Base-by-base conservation (phyloP, 2,888 invertebrate species). In the Leptogaster cylindrica region DNA sequence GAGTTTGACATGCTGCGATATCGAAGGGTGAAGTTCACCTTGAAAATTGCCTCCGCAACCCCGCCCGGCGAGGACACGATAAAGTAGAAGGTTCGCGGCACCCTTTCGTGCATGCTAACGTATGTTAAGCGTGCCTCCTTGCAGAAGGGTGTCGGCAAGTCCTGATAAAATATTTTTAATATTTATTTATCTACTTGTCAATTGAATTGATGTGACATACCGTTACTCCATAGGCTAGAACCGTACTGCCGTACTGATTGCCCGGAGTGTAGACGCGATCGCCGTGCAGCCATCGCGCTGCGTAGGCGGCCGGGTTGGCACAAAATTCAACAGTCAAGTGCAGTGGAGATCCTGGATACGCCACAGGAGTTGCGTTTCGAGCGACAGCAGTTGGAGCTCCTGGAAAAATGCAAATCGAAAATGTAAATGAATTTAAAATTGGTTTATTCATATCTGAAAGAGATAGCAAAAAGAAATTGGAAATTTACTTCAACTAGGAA, bases 241-340 rank as follows among this genome's bases (percentile, higher is more conserved):
- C 81, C 2, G 80, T 80, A 72, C 75, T 78, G 68, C 81, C 81
- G 69, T 81, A 81, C 72, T 81, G 81, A 75, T 81, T 81, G 51
- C 81, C 81, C 1, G 81, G 81, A 52, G 81, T 81, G 65, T 80
- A 81, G 44, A 81, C 78, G 12, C 81, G 78, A 74, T 81, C 81
- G 2, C 81, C 81, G 64, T 81, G 81, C 55, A 81, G 69, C 81
- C 81, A 81, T 67, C 81, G 77, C 8, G 81, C 81, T 14, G 81
- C 81, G 73, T 79, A 78, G 8, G 81, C 81, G 3, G 86, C 83
- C 2, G 92, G 92, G 80, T 90, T 89, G 73, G 91, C 90, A 81
- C 91, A 91, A 77, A 89, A 89, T 77, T 90, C 89, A 72, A 89
- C 88, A 39, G 87, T 84, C 41, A 91, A 80, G 71, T 88, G 87